A percentile compares a stretch with the other conserved stretches of the same genome.
phyloP scores from a whole-genome alignment of 1,140 invertebrate species.

The Tenebrio molitor region DNA sequence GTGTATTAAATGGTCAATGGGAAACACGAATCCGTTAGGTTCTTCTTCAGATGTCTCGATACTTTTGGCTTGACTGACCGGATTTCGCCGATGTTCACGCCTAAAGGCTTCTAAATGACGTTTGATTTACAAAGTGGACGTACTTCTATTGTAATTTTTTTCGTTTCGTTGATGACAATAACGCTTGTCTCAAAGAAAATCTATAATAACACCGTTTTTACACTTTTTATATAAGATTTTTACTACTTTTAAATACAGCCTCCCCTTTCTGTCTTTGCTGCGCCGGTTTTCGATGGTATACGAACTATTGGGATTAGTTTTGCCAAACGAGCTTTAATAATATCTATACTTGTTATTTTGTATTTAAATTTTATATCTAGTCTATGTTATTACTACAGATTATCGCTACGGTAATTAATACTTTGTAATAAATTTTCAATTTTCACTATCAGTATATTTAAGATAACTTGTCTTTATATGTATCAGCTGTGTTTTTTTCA shows the following conservation, averaged over 20 bases:
- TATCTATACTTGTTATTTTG: conserved; percentile 34
- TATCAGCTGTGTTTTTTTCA: conserved; percentile 36
- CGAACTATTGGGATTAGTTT: conserved; percentile 27
- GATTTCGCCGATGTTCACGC: conserved; percentile 17
- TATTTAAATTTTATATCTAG: conserved; percentile 40
- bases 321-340: conserved; percentile 29
- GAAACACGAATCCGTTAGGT: conserved; percentile 36
- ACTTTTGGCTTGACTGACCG: conserved; percentile 31
- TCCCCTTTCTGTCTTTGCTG: conserved; percentile 1
- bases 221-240: conserved; percentile 49
- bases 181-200: conserved; percentile 25
- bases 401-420: conserved; percentile 10
- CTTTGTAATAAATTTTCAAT: conserved; percentile 28
- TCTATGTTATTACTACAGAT: conserved; percentile 20
- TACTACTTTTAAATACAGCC: conserved; percentile 36
- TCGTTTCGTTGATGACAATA: conserved; percentile 19
- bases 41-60: too few species aligned
- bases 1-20: too few species aligned
- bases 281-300: conserved; percentile 25
- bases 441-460: conserved; percentile 28
- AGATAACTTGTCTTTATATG: conserved; percentile 33
- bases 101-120: conserved; percentile 8
- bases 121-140: not conserved
- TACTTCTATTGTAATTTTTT: too few species aligned
- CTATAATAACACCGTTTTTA: conserved; percentile 34